Evolutionary conservation across 1,140 invertebrate genomes (phyloP).

Genomic region (Zaprionus ornatus): DNA sequence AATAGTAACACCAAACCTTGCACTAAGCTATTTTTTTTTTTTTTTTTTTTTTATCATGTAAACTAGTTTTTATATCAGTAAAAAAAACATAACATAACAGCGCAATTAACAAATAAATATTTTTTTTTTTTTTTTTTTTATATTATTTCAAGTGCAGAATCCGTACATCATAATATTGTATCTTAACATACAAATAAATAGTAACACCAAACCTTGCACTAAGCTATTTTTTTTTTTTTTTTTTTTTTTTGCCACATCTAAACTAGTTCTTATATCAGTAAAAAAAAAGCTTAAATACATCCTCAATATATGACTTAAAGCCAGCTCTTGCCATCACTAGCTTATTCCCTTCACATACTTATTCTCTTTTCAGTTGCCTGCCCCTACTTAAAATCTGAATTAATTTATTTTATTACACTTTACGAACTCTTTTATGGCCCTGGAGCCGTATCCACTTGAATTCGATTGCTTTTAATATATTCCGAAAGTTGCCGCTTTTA

Average conservation of each 20-base stretch:
- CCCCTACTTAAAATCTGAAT: conserved; percentile 5
- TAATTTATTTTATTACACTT: conserved; percentile 4
- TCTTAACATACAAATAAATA: too few species aligned
- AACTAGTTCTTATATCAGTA: neutral
- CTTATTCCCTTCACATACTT: neutral
- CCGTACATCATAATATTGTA: too few species aligned
- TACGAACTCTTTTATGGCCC: neutral
- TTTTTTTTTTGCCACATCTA: neutral
- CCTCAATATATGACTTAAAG: neutral
- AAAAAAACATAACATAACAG: too few species aligned
- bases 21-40: too few species aligned
- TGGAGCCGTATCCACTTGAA: neutral
- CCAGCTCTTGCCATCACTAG: neutral
- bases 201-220: too few species aligned
- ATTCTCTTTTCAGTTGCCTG: neutral
- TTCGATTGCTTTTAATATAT: conserved; percentile 5
- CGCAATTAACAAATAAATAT: too few species aligned
- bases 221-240: too few species aligned
- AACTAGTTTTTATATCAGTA: too few species aligned
- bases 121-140: too few species aligned
- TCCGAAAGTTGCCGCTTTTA: conserved; percentile 2
- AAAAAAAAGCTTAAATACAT: neutral
- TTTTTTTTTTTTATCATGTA: too few species aligned
- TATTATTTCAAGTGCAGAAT: too few species aligned
- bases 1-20: too few species aligned